phyloP scores from a whole-genome alignment of 2,888 invertebrate species.

The Coelogynopora nodosa region DNA sequence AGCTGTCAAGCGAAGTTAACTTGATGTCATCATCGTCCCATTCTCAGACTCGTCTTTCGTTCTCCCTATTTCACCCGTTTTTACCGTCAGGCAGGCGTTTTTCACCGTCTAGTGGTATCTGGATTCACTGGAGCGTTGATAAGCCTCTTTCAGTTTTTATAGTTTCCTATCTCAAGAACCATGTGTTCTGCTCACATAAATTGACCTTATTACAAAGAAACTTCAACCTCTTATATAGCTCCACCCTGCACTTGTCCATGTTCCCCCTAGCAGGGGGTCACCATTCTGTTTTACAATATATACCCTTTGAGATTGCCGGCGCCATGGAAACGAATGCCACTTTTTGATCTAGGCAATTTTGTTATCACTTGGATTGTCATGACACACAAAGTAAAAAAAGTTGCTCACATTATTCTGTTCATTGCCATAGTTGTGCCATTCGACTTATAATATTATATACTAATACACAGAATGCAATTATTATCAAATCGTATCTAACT shows the following conservation, averaged over 20 bases:
- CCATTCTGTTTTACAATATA: neutral
- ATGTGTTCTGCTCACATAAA: constrained; percentile 9
- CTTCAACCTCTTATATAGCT: neutral
- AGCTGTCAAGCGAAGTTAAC: neutral
- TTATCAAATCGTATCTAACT: too few species aligned
- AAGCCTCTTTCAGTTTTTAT: neutral
- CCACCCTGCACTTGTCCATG: constrained; percentile 26
- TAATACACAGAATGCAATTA: too few species aligned
- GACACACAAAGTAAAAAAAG: too few species aligned
- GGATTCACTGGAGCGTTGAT: neutral
- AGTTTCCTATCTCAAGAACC: neutral
- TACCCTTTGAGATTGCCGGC: neutral
- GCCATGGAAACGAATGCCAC: neutral
- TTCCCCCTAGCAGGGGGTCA: neutral
- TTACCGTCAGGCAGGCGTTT: neutral
- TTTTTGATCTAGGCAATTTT: too few species aligned
- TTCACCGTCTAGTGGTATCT: neutral
- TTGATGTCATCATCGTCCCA: neutral
- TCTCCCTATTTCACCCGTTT: neutral
- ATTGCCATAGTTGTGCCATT: too few species aligned
- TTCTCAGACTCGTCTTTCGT: neutral
- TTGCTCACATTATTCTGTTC: too few species aligned
- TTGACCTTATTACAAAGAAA: neutral
- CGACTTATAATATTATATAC: too few species aligned
- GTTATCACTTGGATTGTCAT: too few species aligned